A percentile compares a stretch with the other conserved stretches of the same genome.
These are phyloP conservation scores for Pristionchus maxplancki DNA, from an alignment of 2,888 invertebrate genomes.

Conservation along the genomic window DNA sequence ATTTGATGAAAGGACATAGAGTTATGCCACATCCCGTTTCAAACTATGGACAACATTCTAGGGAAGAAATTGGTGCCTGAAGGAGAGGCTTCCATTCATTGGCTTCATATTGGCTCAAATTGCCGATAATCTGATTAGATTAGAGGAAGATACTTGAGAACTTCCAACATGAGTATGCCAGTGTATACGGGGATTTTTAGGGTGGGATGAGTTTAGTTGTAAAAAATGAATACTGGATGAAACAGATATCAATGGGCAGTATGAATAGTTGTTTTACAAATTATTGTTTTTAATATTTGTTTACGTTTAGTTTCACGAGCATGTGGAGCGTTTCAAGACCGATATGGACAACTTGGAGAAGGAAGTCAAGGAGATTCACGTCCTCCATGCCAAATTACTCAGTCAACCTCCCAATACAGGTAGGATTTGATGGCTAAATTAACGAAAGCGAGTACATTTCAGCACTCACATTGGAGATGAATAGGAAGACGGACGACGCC, in stretches of 20 bases:
- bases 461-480: not conserved
- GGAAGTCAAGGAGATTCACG: not conserved
- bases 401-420: conserved; percentile 3
- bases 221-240: too few relatives aligned
- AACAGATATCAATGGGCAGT: too few relatives aligned
- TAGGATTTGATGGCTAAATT: not conserved
- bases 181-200: too few relatives aligned
- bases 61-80: not conserved
- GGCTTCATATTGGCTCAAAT: not conserved
- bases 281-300: too few relatives aligned
- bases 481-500: not conserved
- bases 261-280: too few relatives aligned
- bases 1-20: too few relatives aligned
- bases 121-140: not conserved
- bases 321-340: not conserved
- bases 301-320: not conserved
- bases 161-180: too few relatives aligned
- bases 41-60: not conserved
- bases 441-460: not conserved
- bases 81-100: not conserved
- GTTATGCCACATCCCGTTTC: not conserved
- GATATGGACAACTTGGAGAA: not conserved
- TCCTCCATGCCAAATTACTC: not conserved
- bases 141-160: too few relatives aligned
- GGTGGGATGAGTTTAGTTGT: too few relatives aligned